A percentile compares a stretch with the other conserved stretches of the same genome.
Evolutionary conservation across 2,888 invertebrate species (phyloP).

Genomic region (Epiperipatus broadwayi): DNA sequence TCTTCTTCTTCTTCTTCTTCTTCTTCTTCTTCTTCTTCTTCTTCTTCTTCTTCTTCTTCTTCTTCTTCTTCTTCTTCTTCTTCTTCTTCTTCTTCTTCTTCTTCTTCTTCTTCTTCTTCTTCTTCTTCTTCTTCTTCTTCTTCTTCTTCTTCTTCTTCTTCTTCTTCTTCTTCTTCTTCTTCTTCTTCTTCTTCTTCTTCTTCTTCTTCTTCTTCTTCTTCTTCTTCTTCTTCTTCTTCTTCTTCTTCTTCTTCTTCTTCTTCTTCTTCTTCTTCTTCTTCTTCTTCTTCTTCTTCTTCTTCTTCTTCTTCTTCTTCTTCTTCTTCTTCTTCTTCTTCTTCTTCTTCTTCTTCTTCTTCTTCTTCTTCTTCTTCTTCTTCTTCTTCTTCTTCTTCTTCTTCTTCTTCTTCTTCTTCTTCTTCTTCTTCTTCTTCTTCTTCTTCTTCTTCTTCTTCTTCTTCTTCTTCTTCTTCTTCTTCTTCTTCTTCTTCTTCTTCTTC

Average conservation of each 20-base stretch:
- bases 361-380: conserved; percentile 3
- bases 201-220: conserved; percentile 3
- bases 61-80: conserved; percentile 3
- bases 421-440: conserved; percentile 3
- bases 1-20: conserved; percentile 3
- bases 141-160: conserved; percentile 3
- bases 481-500: conserved; percentile 3
- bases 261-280: conserved; percentile 3
- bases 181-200: conserved; percentile 3
- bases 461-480: conserved; percentile 3
- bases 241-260: conserved; percentile 3
- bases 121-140: conserved; percentile 3
- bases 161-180: conserved; percentile 3
- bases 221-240: conserved; percentile 3
- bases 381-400: conserved; percentile 3
- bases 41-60: conserved; percentile 3
- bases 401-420: conserved; percentile 3
- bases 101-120: conserved; percentile 3
- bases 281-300: conserved; percentile 3
- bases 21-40: conserved; percentile 3
- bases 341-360: conserved; percentile 3
- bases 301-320: conserved; percentile 3
- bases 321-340: conserved; percentile 3
- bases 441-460: conserved; percentile 3
- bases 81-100: conserved; percentile 3